Percentiles rank a stretch among this genome's conserved stretches.
Conservation (phyloP, 2,113 vertebrate genomes). For the Gymnorhina tibicen region DNA sequence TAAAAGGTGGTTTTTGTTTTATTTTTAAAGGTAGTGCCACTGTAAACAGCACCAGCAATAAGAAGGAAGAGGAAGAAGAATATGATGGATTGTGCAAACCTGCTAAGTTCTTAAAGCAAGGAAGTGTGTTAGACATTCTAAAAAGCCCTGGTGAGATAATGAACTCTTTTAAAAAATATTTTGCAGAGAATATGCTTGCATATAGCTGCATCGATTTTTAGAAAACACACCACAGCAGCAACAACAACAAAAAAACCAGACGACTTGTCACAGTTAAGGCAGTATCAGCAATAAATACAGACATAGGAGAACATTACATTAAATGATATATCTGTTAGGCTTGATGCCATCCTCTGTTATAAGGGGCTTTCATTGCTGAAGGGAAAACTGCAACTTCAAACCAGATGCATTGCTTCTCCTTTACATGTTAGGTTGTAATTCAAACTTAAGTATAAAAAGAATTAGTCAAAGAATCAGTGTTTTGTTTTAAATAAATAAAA, state of each 20-base stretch:
- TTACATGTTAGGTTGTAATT: not conserved
- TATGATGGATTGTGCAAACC: constrained; percentile 83
- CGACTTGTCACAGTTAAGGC: not conserved
- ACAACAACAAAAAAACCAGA: not conserved
- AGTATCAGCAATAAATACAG: not conserved
- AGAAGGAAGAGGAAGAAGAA: constrained; percentile 75
- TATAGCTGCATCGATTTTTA: not conserved
- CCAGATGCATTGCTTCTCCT: not conserved
- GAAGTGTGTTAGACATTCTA: constrained; percentile 93
- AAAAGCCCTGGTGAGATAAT: constrained; percentile 84
- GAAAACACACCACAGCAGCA: not conserved
- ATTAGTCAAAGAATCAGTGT: not conserved
- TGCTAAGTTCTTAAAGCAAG: constrained; percentile 87
- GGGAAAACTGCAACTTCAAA: not conserved
- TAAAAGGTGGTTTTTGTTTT: not conserved
- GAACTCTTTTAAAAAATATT: not conserved
- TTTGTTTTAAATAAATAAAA: not conserved
- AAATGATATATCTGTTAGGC: not conserved
- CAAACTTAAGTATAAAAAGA: not conserved
- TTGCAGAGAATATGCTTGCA: not conserved
- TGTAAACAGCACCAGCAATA: constrained; percentile 64
- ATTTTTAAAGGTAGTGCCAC: constrained; percentile 45
- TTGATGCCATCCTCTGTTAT: not conserved
- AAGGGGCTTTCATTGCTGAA: not conserved
- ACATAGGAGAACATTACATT: not conserved